phyloP scores from a whole-genome alignment of 2,888 invertebrate genomes.

The Cerceris ruficornis region DNA sequence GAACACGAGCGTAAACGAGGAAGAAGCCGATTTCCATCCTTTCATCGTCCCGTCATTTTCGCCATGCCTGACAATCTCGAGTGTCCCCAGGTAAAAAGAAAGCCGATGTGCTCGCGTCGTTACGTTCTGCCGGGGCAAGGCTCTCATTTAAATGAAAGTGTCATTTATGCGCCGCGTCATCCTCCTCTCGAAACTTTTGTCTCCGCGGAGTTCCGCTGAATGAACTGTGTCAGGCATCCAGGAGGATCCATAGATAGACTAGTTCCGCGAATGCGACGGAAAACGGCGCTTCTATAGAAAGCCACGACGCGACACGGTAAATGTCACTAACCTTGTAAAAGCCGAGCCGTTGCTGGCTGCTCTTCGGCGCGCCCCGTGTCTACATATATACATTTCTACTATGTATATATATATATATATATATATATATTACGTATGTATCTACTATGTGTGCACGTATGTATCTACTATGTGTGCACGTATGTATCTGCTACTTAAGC shows the following conservation, averaged over 20 bases:
- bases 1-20: slow-evolving; percentile 1
- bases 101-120: neutral
- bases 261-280: slow-evolving; percentile 19
- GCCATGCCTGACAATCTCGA: neutral
- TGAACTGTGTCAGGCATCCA: slow-evolving; percentile 47
- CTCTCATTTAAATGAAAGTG: slow-evolving; percentile 26
- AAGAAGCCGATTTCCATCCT: neutral
- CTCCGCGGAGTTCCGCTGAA: slow-evolving; percentile 18
- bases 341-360: slow-evolving; percentile 14
- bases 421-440: too few species aligned
- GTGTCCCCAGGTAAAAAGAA: neutral
- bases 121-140: neutral
- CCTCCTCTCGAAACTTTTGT: slow-evolving; percentile 8
- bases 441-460: too few species aligned
- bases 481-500: too few species aligned
- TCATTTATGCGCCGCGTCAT: slow-evolving; percentile 17
- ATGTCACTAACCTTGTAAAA: slow-evolving; percentile 65
- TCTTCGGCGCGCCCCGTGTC: too few species aligned
- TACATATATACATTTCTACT: too few species aligned
- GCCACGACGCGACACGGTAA: slow-evolving; percentile 36
- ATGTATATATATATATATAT: too few species aligned
- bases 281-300: slow-evolving; percentile 37
- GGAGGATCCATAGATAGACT: slow-evolving; percentile 10
- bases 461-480: too few species aligned
- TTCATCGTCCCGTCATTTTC: neutral